Percentiles rank a stretch among this genome's conserved stretches.
Conservation (phyloP, 2,888 invertebrate genomes). For the Heliconius sara region DNA sequence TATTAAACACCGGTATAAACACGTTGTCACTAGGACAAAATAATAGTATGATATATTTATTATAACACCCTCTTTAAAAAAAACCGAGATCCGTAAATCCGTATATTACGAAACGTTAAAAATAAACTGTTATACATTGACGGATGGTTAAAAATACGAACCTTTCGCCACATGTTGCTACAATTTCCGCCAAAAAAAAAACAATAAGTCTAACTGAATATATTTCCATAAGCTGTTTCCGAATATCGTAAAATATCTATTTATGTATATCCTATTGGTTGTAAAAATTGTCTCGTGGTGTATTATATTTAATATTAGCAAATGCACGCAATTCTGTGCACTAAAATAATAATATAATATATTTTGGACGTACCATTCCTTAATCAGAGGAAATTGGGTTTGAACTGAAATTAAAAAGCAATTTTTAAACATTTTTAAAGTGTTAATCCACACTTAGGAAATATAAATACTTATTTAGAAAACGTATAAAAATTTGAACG, state of each 20-base stretch:
- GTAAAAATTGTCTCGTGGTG: neutral
- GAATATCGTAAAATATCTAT: slow-evolving; percentile 32
- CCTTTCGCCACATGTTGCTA: slow-evolving; percentile 53
- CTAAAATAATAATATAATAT: neutral
- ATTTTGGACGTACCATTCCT: no score
- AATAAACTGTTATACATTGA: slow-evolving; percentile 21
- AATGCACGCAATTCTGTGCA: neutral
- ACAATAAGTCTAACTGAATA: slow-evolving; percentile 44
- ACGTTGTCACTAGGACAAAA: neutral
- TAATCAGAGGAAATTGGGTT: no score
- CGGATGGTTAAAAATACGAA: slow-evolving; percentile 57
- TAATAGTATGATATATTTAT: neutral
- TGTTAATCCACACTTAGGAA: no score
- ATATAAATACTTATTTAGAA: no score
- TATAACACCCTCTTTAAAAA: neutral
- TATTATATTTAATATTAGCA: neutral
- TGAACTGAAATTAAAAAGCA: no score
- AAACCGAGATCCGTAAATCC: neutral
- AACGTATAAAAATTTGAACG: no score
- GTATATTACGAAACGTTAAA: neutral
- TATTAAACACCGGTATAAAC: no score
- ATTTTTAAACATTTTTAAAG: no score
- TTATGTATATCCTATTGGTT: slow-evolving; percentile 2
- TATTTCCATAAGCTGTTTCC: slow-evolving; percentile 40
- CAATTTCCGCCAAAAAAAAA: slow-evolving; percentile 37